Base-by-base conservation (phyloP, 2,888 invertebrate species). In the Villa cingulata region DNA sequence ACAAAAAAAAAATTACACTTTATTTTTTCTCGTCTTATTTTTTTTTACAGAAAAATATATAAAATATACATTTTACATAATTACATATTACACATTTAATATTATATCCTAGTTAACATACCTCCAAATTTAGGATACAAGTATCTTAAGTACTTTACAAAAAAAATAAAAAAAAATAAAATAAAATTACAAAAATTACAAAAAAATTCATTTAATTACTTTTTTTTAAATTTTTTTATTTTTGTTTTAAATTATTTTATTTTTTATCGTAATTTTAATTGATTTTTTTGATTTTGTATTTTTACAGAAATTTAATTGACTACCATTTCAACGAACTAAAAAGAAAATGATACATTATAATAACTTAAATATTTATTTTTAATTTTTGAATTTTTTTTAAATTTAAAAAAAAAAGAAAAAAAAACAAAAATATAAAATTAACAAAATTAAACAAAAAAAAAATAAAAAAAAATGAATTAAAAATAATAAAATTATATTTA, bases 91-190 rank as follows among this genome's bases (percentile, higher is more conserved):
- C 7, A 23, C 7, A 23, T 23, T 4, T 23, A 23, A n/a, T n/a
- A n/a, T n/a, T n/a, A n/a, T n/a, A n/a, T n/a, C 47, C 50, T 54
- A 57, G 55, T 55, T 57, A 56, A 57, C 56, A 57, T 53, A 54
- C 54, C 57, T 57, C 54, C 53, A 55, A 56, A 53, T 52, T n/a
- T 51, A 55, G 54, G 54, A 57, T 55, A 55, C 52, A 52, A 32
- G n/a, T n/a, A n/a, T n/a, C n/a, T n/a, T n/a, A 32, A 9, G 4
- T 32, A 32, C 12, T 32, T 32, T 12, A 32, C 29, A 32, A 32
- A 32, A 32, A 9, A 27, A 27, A 10, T 27, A 10, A 9, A 27
- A 6, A 27, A n/a, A n/a, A n/a, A n/a, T n/a, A n/a, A n/a, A n/a
- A n/a, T n/a, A n/a, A n/a, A n/a, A n/a, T n/a, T 23, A 23, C 29